These are phyloP conservation scores for Dolichomitus sp. DNA, from an alignment of 2,888 invertebrate genomes.

Conservation along the genomic window DNA sequence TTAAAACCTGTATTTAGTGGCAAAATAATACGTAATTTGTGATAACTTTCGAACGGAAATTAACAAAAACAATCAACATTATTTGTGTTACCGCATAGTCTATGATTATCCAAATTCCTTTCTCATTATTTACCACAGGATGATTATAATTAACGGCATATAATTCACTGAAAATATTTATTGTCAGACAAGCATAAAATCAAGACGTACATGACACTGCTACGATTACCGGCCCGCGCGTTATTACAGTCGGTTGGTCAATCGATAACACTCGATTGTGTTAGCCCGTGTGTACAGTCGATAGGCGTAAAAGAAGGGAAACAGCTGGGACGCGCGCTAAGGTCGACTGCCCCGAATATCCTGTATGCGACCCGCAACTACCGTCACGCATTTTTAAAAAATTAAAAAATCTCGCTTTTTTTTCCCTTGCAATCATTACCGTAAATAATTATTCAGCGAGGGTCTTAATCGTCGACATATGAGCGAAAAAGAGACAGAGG, in stretches of 20 bases:
- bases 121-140: too few species aligned
- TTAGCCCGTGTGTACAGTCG: slow-evolving; percentile 54
- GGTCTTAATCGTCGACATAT: neutral
- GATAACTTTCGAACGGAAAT: too few species aligned
- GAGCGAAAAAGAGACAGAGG: neutral
- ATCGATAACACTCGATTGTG: slow-evolving; percentile 81
- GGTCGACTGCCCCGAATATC: slow-evolving; percentile 25
- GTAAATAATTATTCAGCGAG: neutral
- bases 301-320: slow-evolving; percentile 54
- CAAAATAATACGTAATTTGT: too few species aligned
- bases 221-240: neutral
- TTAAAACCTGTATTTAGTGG: too few species aligned
- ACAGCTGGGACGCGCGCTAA: slow-evolving; percentile 67
- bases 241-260: slow-evolving; percentile 73
- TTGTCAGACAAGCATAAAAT: neutral
- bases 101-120: too few species aligned
- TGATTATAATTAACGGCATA: too few species aligned
- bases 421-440: neutral
- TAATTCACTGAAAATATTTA: neutral
- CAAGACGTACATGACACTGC: neutral
- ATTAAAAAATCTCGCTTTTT: neutral
- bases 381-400: neutral
- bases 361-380: neutral
- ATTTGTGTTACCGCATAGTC: too few species aligned
- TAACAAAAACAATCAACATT: too few species aligned